These are phyloP conservation scores for Pteromalus puparum DNA, from an alignment of 1,140 invertebrate genomes.

Conservation along the genomic window DNA sequence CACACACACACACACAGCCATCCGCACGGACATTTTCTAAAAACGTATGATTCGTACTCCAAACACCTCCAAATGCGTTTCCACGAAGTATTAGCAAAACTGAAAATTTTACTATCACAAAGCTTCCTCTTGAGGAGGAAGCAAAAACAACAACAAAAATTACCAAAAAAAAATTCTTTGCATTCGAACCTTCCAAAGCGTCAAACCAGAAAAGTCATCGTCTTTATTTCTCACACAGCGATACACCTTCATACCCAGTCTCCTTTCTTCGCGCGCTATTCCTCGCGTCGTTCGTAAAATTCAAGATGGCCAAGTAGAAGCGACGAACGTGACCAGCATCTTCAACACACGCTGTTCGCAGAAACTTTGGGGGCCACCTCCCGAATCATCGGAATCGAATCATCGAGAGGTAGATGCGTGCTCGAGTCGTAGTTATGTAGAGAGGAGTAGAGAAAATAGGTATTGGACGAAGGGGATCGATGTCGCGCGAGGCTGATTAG, in stretches of 20 bases:
- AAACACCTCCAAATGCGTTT: no score
- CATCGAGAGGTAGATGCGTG: neutral
- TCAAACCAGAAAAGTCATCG: constrained; percentile 6
- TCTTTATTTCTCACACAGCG: constrained; percentile 5
- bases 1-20: no score
- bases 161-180: no score
- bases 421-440: neutral
- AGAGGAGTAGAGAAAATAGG: neutral
- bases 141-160: no score
- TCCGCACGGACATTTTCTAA: no score
- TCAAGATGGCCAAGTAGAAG: constrained; percentile 19
- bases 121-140: no score
- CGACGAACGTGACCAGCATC: constrained; percentile 27
- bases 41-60: no score
- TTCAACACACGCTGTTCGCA: neutral
- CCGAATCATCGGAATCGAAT: constrained; percentile 26
- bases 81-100: no score
- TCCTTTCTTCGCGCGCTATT: constrained; percentile 1
- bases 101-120: no score
- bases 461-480: neutral
- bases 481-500: neutral
- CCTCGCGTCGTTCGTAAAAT: constrained; percentile 31
- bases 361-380: neutral
- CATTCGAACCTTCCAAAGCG: neutral
- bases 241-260: neutral